Evolutionary conservation across 2,888 invertebrate species (phyloP).

Genomic region (Drosophila hamatofila): DNA sequence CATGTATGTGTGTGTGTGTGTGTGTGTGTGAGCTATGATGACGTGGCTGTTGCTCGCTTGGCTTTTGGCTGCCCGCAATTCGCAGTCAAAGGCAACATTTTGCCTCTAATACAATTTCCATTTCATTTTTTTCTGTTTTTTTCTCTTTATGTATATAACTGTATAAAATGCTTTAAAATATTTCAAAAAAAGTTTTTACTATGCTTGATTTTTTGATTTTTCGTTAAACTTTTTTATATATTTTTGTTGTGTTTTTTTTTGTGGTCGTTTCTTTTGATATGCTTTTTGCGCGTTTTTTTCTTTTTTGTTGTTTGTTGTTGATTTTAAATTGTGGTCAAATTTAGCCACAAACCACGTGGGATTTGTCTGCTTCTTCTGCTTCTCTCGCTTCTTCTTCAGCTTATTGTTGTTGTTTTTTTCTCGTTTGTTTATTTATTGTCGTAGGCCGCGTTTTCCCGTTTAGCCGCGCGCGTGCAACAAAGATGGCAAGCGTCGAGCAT

Average conservation of each 20-base stretch:
- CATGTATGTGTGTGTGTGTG: conserved; percentile 3
- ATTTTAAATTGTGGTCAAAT: conserved; percentile 31
- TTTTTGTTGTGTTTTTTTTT: conserved; percentile 27
- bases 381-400: conserved; percentile 3
- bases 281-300: conserved; percentile 35
- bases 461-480: conserved; percentile 32
- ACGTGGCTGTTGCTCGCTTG: conserved; percentile 37
- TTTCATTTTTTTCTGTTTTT: background rate
- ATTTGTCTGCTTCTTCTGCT: conserved; percentile 11
- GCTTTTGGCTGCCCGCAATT: conserved; percentile 41
- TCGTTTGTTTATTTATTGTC: conserved; percentile 48
- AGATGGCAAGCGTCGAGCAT: conserved; percentile 34
- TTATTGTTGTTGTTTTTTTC: conserved; percentile 14
- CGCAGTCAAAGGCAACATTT: conserved; percentile 49
- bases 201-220: conserved; percentile 16
- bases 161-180: conserved; percentile 41
- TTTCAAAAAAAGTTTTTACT: conserved; percentile 6
- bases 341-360: conserved; percentile 37
- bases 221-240: conserved; percentile 11
- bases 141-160: conserved; percentile 9
- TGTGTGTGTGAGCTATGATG: conserved; percentile 38
- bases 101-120: conserved; percentile 26
- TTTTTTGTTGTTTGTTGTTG: conserved; percentile 10
- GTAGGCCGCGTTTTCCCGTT: conserved; percentile 60
- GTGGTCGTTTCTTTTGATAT: conserved; percentile 44